Conservation (phyloP, 2,113 vertebrate species). For the Neogobius melanostomus region DNA sequence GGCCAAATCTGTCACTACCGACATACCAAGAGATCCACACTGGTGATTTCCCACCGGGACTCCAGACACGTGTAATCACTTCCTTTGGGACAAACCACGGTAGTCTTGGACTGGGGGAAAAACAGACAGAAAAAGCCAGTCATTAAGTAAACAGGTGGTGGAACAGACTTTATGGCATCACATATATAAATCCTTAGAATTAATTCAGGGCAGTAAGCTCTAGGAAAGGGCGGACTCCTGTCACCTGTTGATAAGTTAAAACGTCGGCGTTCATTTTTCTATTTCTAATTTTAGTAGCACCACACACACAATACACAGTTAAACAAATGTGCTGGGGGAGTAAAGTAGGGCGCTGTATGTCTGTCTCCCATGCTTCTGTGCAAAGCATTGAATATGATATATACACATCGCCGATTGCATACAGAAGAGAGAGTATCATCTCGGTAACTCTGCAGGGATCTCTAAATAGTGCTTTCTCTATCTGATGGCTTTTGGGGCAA, state of each 20-base stretch:
- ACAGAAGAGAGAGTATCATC: constrained; percentile 1
- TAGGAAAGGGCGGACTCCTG: not conserved
- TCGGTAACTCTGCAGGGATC: constrained; percentile 11
- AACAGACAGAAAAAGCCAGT: constrained; percentile 43
- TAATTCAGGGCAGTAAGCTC: constrained; percentile 17
- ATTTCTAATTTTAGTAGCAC: constrained; percentile 30
- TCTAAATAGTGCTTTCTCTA: not conserved
- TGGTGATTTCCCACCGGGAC: constrained; percentile 59
- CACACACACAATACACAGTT: not conserved
- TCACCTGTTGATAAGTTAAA: constrained; percentile 22
- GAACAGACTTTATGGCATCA: constrained; percentile 27
- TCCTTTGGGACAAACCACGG: constrained; percentile 58
- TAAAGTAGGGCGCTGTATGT: constrained; percentile 25
- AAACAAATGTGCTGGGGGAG: not conserved
- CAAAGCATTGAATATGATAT: not conserved
- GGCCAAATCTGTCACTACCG: constrained; percentile 56
- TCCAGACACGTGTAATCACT: constrained; percentile 61
- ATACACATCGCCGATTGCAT: not conserved
- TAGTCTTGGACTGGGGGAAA: constrained; percentile 20
- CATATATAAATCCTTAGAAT: constrained; percentile 36
- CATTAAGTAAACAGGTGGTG: constrained; percentile 50
- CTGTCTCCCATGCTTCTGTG: not conserved
- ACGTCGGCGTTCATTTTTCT: not conserved
- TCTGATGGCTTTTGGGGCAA: constrained; percentile 9
- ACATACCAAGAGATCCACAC: constrained; percentile 37